These are phyloP conservation scores for Hesperia comma DNA, from an alignment of 2,888 invertebrate genomes.

Conservation along the genomic window DNA sequence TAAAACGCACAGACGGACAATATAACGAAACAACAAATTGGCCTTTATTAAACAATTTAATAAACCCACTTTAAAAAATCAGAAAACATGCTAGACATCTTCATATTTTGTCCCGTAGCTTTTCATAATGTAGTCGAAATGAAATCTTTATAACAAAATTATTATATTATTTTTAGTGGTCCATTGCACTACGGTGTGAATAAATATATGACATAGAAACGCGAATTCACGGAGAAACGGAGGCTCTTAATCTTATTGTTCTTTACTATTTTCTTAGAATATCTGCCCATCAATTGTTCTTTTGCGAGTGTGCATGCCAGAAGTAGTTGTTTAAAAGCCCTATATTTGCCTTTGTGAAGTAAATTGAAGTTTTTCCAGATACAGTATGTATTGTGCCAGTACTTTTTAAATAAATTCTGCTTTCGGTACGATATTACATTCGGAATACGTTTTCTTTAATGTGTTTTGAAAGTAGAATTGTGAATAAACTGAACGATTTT, in stretches of 20 bases:
- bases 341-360: slow-evolving; percentile 30
- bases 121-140: too few species aligned
- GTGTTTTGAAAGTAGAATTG: background rate
- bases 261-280: slow-evolving; percentile 56
- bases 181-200: slow-evolving; percentile 42
- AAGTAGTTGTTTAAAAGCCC: slow-evolving; percentile 32
- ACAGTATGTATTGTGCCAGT: background rate
- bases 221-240: slow-evolving; percentile 62
- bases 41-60: too few species aligned
- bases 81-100: too few species aligned
- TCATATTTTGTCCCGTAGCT: too few species aligned
- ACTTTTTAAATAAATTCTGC: background rate
- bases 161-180: background rate
- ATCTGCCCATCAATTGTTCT: slow-evolving; percentile 39
- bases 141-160: too few species aligned
- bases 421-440: background rate
- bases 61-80: too few species aligned
- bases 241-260: slow-evolving; percentile 69
- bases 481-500: background rate
- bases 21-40: too few species aligned
- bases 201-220: slow-evolving; percentile 55
- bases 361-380: slow-evolving; percentile 15
- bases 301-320: slow-evolving; percentile 41
- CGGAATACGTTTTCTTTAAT: background rate
- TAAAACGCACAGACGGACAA: too few species aligned